Base-by-base conservation (phyloP, 2,113 vertebrate genomes). In the Prionailurus bengalensis region DNA sequence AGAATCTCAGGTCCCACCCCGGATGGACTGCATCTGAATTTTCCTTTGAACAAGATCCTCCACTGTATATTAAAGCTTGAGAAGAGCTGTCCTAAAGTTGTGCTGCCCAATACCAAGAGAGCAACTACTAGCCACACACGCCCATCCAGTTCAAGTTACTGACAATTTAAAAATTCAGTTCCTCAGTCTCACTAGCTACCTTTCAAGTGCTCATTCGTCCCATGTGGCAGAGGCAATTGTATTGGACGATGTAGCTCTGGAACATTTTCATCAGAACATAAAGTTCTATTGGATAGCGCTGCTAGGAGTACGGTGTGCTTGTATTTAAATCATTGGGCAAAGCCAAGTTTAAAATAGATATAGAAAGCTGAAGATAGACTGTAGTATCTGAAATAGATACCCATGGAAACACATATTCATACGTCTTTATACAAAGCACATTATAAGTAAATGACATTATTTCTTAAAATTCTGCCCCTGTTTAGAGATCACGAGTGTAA, bases 401-500 rank as follows among this genome's bases (percentile, higher is more conserved):
- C 58, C n/a, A 79, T 53, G 51, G 81, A 93, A 74, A 94, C 79
- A 73, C 51, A 70, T 16, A 27, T 92, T 70, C 27, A 91, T 58
- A 91, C n/a, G 70, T 91, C 76, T 92, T 87, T 82, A 63, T 78
- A 81, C 89, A 97, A 97, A 88, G 21, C 51, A 66, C 15, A 78
- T 61, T 61, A 45, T 39, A 88, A 66, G 79, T 94, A 84, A 92
- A 15, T 73, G 70, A 91, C 82, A 87, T 93, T 76, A 42, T 85
- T 95, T 93, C 53, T 76, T 92, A 90, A 66, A 97, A 97, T 85
- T 82, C 45, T 89, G 89, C 85, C 10, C 70, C 94, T 82, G 51
- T 48, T 58, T 95, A 55, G 65, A 25, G 73, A 63, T 78, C 23
- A 76, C 39, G 31, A 76, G 5, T 86, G 13, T 83, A 36, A 42